Conservation (phyloP, 2,888 invertebrate genomes). For the Folsomia manolachei region DNA sequence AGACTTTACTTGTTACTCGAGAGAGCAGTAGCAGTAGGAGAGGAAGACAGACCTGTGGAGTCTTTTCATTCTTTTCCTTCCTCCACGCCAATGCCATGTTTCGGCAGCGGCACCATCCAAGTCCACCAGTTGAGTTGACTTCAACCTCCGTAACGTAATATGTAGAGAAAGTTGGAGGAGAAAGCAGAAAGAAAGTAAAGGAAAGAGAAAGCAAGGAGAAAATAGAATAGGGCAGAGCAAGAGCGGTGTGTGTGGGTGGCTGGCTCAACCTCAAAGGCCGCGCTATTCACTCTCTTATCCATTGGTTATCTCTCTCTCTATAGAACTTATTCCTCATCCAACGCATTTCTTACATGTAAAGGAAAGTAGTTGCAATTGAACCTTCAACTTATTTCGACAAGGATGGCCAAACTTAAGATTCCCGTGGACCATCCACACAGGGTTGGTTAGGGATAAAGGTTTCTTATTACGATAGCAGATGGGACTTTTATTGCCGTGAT, state of each 20-base stretch:
- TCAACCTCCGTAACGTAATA: neutral
- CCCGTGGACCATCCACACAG: neutral
- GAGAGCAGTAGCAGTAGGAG: too few species aligned
- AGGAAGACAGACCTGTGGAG: neutral
- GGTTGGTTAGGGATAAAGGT: too few species aligned
- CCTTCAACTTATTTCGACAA: neutral
- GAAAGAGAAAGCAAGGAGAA: too few species aligned
- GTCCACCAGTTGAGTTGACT: neutral
- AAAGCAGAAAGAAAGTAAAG: neutral
- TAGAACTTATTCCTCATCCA: neutral
- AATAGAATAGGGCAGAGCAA: too few species aligned
- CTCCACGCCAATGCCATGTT: too few species aligned
- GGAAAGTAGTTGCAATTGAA: neutral
- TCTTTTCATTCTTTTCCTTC: neutral
- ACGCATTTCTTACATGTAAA: too few species aligned
- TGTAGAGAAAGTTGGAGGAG: neutral
- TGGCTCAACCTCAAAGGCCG: too few species aligned
- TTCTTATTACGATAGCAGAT: too few species aligned
- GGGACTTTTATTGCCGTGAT: too few species aligned
- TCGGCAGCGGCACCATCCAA: neutral
- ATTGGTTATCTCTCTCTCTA: too few species aligned
- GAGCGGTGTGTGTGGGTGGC: too few species aligned
- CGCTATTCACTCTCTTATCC: too few species aligned
- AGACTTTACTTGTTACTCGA: neutral
- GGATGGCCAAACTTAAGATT: neutral